These are phyloP conservation scores for Sebastes hubbsi DNA, from an alignment of 2,797 vertebrate genomes.

Conservation along the genomic window DNA sequence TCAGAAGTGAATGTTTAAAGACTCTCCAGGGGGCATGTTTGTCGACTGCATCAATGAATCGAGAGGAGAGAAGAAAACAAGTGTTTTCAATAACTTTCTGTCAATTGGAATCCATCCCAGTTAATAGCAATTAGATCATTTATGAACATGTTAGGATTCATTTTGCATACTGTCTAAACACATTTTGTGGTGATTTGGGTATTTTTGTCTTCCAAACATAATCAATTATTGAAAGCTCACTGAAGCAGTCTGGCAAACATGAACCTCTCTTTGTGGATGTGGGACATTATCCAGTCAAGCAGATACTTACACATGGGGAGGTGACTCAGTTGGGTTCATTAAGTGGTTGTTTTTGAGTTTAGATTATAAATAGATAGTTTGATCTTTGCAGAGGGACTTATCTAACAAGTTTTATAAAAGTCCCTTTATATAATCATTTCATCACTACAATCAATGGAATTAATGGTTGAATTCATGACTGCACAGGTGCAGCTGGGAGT, in stretches of 20 bases:
- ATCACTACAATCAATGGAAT: background rate
- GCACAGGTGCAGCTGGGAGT: background rate
- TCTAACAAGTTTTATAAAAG: background rate
- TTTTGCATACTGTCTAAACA: background rate
- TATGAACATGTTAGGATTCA: background rate
- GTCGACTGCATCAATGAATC: background rate
- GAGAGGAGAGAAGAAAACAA: background rate
- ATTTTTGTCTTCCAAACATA: background rate
- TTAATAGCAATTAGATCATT: background rate
- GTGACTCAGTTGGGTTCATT: background rate
- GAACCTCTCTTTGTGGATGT: background rate
- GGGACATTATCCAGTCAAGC: background rate
- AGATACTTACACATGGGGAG: background rate
- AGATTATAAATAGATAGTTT: background rate
- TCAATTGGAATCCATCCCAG: background rate
- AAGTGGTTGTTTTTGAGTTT: background rate
- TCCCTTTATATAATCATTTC: background rate
- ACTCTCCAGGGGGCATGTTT: background rate
- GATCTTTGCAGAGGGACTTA: background rate
- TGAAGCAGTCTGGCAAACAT: background rate
- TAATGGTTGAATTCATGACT: background rate
- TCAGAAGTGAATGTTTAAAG: background rate
- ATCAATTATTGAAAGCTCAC: background rate
- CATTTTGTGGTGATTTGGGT: background rate
- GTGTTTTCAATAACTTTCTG: background rate